These are phyloP conservation scores for Lycaena phlaeas DNA, from an alignment of 2,888 invertebrate species.

Conservation along the genomic window DNA sequence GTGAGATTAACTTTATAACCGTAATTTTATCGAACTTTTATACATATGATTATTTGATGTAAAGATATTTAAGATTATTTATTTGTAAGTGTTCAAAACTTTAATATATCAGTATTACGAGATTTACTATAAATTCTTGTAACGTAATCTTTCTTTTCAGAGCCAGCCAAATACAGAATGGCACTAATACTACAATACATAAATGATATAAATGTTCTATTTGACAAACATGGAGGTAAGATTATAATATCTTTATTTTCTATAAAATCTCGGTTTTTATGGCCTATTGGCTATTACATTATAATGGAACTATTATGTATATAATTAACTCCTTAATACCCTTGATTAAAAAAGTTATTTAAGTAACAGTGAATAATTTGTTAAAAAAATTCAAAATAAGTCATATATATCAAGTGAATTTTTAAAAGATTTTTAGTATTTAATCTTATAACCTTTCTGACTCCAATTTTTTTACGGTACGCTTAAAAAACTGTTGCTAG, in stretches of 20 bases:
- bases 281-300: no score
- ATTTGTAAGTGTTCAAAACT: constrained; percentile 10
- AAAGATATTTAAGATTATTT: neutral
- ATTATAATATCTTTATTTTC: constrained; percentile 8
- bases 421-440: no score
- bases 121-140: neutral
- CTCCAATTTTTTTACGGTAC: no score
- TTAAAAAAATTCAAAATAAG: no score
- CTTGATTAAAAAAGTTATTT: no score
- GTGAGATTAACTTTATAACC: neutral
- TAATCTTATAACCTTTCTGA: no score
- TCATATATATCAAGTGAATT: no score
- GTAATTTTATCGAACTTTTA: neutral
- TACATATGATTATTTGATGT: neutral
- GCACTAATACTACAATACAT: constrained; percentile 86
- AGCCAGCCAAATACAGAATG: constrained; percentile 68
- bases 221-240: constrained; percentile 90
- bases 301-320: no score
- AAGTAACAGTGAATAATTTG: no score
- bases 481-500: no score
- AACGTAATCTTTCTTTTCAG: constrained; percentile 45
- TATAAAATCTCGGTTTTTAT: constrained; percentile 2
- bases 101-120: constrained; percentile 5
- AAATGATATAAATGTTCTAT: constrained; percentile 83
- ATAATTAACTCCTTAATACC: no score